Conservation (phyloP, 2,888 invertebrate genomes). For the Hyposoter dolosus region DNA sequence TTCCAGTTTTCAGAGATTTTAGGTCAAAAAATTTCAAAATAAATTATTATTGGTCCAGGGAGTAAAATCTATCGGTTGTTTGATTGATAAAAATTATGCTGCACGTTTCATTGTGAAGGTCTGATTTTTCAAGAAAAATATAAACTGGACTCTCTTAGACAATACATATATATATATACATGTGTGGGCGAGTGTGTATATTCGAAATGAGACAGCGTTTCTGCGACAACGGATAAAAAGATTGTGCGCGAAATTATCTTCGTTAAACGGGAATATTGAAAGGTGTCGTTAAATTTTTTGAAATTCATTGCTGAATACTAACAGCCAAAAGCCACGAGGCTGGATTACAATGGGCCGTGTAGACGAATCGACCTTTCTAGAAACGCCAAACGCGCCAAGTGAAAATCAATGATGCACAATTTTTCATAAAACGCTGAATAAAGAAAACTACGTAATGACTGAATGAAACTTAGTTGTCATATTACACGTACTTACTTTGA, state of each 20-base stretch:
- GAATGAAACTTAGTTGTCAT: neutral
- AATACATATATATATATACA: no score
- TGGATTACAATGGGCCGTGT: neutral
- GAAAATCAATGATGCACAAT: slow-evolving; percentile 40
- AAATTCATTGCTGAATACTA: neutral
- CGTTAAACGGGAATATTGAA: neutral
- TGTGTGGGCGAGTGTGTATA: neutral
- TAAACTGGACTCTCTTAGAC: no score
- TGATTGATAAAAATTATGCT: no score
- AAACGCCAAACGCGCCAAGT: slow-evolving; percentile 36
- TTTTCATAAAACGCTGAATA: neutral
- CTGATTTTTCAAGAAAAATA: no score
- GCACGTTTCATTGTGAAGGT: no score
- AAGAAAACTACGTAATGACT: neutral
- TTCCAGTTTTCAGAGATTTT: no score
- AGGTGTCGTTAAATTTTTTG: neutral
- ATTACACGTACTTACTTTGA: neutral
- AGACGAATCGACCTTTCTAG: slow-evolving; percentile 29
- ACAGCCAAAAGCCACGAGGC: slow-evolving; percentile 25
- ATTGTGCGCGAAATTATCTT: neutral
- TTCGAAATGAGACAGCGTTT: neutral
- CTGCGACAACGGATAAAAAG: neutral
- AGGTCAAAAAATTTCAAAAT: no score
- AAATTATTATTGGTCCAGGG: no score
- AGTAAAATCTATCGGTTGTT: neutral